A percentile compares a stretch with the other conserved stretches of the same genome.
phyloP scores from a whole-genome alignment of 2,797 vertebrate genomes.

The Geotrypetes seraphini region DNA sequence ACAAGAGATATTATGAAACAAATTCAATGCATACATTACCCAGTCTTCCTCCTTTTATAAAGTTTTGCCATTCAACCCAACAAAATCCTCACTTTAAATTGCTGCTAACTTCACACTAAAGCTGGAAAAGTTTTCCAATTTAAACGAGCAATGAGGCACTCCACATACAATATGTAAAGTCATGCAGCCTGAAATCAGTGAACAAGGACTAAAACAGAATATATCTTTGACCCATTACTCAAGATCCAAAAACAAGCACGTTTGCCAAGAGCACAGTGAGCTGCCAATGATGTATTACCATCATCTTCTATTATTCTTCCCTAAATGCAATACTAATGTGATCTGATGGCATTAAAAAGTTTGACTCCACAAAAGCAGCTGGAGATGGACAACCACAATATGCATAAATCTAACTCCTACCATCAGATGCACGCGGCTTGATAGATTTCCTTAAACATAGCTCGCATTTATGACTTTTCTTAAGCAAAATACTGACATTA shows the following conservation, averaged over 20 bases:
- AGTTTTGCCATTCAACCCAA: too few relatives aligned
- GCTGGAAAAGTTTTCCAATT: too few relatives aligned
- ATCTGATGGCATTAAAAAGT: conserved; percentile 52
- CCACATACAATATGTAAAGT: neutral
- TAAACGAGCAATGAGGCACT: neutral
- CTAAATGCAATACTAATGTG: conserved; percentile 53
- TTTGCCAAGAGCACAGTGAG: conserved; percentile 31
- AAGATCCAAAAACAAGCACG: conserved; percentile 32
- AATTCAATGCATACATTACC: too few relatives aligned
- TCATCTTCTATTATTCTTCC: conserved; percentile 36
- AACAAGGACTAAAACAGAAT: conserved; percentile 3
- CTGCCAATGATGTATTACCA: conserved; percentile 38
- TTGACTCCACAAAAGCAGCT: conserved; percentile 51
- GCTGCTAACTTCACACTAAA: too few relatives aligned
- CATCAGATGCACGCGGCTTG: conserved; percentile 39
- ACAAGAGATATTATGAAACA: too few relatives aligned
- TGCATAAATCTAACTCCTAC: conserved; percentile 43
- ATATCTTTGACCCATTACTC: conserved; percentile 25
- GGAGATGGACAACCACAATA: conserved; percentile 47
- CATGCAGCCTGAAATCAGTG: conserved; percentile 9
- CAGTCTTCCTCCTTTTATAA: too few relatives aligned
- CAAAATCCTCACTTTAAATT: too few relatives aligned
- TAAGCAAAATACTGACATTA: conserved; percentile 37
- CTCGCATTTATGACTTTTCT: conserved; percentile 40
- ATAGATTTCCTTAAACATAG: conserved; percentile 43